A percentile compares a stretch with the other conserved stretches of the same genome.
Evolutionary conservation across 1,140 invertebrate species (phyloP).

Genomic region (Scaptodrosophila lebanonensis): DNA sequence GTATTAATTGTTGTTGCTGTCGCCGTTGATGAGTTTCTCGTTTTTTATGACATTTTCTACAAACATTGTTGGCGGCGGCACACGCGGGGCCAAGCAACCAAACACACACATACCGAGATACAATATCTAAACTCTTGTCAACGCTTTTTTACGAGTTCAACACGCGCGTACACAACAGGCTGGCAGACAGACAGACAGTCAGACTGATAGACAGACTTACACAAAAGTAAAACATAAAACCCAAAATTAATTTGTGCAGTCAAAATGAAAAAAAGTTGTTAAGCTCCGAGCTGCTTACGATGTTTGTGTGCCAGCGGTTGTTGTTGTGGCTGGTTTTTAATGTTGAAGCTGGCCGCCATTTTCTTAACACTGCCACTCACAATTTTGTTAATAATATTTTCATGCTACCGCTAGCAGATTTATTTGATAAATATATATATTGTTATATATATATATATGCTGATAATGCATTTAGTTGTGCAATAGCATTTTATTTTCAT

Average conservation of each 20-base stretch:
- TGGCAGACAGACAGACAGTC: too few relatives aligned
- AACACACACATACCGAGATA: constrained; percentile 20
- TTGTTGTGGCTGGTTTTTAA: constrained; percentile 42
- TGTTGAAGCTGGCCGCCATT: constrained; percentile 64
- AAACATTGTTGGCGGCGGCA: constrained; percentile 34
- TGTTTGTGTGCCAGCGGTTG: constrained; percentile 25
- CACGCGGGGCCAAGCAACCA: constrained; percentile 24
- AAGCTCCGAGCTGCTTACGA: constrained; percentile 57
- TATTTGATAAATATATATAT: neutral
- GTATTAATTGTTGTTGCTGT: constrained; percentile 46
- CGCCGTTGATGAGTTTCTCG: constrained; percentile 42
- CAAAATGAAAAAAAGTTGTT: constrained; percentile 53
- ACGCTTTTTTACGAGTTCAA: too few relatives aligned
- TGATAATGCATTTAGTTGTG: constrained; percentile 22
- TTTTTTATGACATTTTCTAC: constrained; percentile 64
- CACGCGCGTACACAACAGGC: too few relatives aligned
- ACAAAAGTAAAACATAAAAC: constrained; percentile 66
- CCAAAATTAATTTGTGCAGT: constrained; percentile 64
- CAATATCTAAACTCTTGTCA: constrained; percentile 51
- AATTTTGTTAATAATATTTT: constrained; percentile 12
- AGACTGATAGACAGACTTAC: neutral
- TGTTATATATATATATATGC: constrained; percentile 4
- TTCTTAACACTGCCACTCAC: constrained; percentile 29
- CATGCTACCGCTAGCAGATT: neutral
- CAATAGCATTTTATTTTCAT: too few relatives aligned